Evolutionary conservation across 1,140 invertebrate genomes (phyloP).

Genomic region (Trissolcus basalis): DNA sequence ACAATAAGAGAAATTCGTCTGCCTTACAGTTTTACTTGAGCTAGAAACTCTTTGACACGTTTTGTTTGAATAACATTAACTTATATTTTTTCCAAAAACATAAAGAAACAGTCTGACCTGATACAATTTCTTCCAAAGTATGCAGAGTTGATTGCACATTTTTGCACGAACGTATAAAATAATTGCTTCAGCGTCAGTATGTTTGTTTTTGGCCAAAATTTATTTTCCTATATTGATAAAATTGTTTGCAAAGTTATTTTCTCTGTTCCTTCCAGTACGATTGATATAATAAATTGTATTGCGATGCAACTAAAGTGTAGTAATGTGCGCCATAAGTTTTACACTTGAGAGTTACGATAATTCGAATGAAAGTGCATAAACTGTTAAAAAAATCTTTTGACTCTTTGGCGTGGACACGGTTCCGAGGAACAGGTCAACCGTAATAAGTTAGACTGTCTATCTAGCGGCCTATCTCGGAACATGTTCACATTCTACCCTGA

Average conservation of each 20-base stretch:
- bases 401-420: slow-evolving; percentile 50
- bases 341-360: slow-evolving; percentile 40
- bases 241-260: background rate
- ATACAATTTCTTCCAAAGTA: too few relatives aligned
- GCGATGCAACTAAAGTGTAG: slow-evolving; percentile 10
- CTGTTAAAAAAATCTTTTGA: slow-evolving; percentile 44
- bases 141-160: too few relatives aligned
- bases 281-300: slow-evolving; percentile 14
- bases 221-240: background rate
- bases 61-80: too few relatives aligned
- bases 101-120: too few relatives aligned
- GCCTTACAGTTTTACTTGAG: too few relatives aligned
- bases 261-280: background rate
- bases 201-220: too few relatives aligned
- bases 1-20: too few relatives aligned
- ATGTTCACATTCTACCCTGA: slow-evolving; percentile 47
- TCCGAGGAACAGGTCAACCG: slow-evolving; percentile 53
- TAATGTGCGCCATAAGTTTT: slow-evolving; percentile 39
- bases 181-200: too few relatives aligned
- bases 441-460: slow-evolving; percentile 62
- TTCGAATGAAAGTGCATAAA: slow-evolving; percentile 49
- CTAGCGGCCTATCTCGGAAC: slow-evolving; percentile 57
- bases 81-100: too few relatives aligned
- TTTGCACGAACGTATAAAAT: too few relatives aligned
- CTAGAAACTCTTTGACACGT: too few relatives aligned